These are phyloP conservation scores for Acleris laterana DNA, from an alignment of 2,888 invertebrate species.

Conservation along the genomic window DNA sequence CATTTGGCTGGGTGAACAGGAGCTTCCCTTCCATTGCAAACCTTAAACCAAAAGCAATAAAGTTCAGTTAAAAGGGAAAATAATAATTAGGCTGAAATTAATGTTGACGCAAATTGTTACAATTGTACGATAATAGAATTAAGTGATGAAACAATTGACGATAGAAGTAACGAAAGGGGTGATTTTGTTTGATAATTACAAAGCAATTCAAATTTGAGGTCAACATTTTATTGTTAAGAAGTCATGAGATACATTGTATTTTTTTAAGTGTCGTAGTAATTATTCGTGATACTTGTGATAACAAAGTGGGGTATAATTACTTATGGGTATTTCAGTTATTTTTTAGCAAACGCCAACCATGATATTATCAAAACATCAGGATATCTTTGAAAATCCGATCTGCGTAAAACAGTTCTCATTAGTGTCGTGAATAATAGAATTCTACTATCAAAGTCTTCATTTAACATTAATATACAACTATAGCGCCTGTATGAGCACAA, in stretches of 20 bases:
- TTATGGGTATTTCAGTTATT: too few species aligned
- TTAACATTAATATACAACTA: slow-evolving; percentile 2
- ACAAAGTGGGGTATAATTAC: too few species aligned
- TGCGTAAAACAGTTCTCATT: too few species aligned
- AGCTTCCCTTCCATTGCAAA: slow-evolving; percentile 96
- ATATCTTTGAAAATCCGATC: too few species aligned
- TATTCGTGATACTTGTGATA: too few species aligned
- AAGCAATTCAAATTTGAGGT: too few species aligned
- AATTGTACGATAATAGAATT: slow-evolving; percentile 29
- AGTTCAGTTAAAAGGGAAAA: slow-evolving; percentile 3
- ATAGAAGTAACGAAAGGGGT: too few species aligned
- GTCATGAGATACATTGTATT: background rate
- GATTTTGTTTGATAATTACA: too few species aligned
- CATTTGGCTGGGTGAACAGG: slow-evolving; percentile 94
- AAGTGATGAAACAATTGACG: background rate
- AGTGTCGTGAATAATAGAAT: too few species aligned
- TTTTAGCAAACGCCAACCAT: background rate
- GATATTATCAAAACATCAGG: too few species aligned
- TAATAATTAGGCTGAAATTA: slow-evolving; percentile 5
- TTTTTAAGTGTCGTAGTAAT: too few species aligned
- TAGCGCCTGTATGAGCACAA: slow-evolving; percentile 36
- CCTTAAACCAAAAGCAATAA: slow-evolving; percentile 61
- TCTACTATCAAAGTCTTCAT: too few species aligned
- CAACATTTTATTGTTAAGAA: slow-evolving; percentile 5
- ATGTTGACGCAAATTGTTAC: slow-evolving; percentile 32